Percentiles rank a stretch among this genome's conserved stretches.
Evolutionary conservation across 2,797 vertebrate species (phyloP).

Genomic region (Diplodus puntazzo): DNA sequence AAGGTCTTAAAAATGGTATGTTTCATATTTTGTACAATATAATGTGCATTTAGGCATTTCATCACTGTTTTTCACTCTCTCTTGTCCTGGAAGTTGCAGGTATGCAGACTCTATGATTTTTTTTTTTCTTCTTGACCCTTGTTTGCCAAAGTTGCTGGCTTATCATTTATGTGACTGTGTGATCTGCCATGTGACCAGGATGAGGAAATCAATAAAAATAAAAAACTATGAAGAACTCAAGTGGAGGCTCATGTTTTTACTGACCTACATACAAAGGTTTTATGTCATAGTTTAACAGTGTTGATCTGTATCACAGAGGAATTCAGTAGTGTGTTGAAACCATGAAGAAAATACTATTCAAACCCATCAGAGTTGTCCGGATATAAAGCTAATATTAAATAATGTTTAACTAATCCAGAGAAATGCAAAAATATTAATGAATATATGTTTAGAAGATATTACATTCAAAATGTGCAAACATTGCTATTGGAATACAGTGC

Average conservation of each 20-base stretch:
- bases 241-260: slow-evolving; percentile 20
- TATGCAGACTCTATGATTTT: background rate
- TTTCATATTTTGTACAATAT: slow-evolving; percentile 17
- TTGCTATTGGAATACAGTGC: slow-evolving; percentile 2
- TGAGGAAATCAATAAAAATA: slow-evolving; percentile 67
- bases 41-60: slow-evolving; percentile 33
- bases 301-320: background rate
- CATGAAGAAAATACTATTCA: slow-evolving; percentile 1
- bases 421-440: background rate
- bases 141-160: slow-evolving; percentile 72
- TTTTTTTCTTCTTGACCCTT: slow-evolving; percentile 15
- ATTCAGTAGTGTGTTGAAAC: slow-evolving; percentile 11
- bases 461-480: slow-evolving; percentile 30
- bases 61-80: background rate
- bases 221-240: slow-evolving; percentile 47
- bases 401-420: background rate
- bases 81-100: slow-evolving; percentile 12
- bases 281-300: slow-evolving; percentile 5
- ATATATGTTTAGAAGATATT: background rate
- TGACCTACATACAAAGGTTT: slow-evolving; percentile 32
- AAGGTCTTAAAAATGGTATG: background rate
- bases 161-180: slow-evolving; percentile 45
- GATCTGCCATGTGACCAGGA: slow-evolving; percentile 42
- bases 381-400: background rate
- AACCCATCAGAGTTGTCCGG: slow-evolving; percentile 1